A percentile compares a stretch with the other conserved stretches of the same genome.
Evolutionary conservation across 2,797 vertebrate genomes (phyloP).

Genomic region (Pangasius mekongensis): DNA sequence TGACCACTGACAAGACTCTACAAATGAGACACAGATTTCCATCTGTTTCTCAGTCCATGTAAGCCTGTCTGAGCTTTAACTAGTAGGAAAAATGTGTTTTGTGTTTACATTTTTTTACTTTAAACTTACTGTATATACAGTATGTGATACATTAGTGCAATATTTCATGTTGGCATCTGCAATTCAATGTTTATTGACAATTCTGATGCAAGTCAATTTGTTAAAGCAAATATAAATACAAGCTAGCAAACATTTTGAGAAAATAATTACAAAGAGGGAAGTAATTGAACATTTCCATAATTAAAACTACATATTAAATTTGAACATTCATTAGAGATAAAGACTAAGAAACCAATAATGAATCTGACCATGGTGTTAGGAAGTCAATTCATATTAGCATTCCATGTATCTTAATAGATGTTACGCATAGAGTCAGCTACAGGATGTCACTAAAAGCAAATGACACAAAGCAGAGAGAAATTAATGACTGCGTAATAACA

Average conservation of each 20-base stretch:
- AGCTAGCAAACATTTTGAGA: slow-evolving; percentile 9
- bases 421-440: neutral
- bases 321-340: slow-evolving; percentile 36
- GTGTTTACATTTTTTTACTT: neutral
- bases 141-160: neutral
- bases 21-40: neutral
- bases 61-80: neutral
- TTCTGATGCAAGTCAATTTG: slow-evolving; percentile 12
- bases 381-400: slow-evolving; percentile 45
- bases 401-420: slow-evolving; percentile 32
- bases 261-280: slow-evolving; percentile 41
- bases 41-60: neutral
- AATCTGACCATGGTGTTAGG: slow-evolving; percentile 23
- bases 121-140: neutral
- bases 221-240: neutral
- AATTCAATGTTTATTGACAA: slow-evolving; percentile 27
- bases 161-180: neutral
- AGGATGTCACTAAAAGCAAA: neutral
- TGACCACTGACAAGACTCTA: neutral
- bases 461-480: neutral
- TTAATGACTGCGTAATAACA: neutral
- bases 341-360: slow-evolving; percentile 32
- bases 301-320: slow-evolving; percentile 33
- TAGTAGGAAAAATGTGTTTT: neutral
- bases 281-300: slow-evolving; percentile 22